These are phyloP conservation scores for Riptortus pedestris DNA, from an alignment of 1,140 invertebrate genomes.

Conservation along the genomic window DNA sequence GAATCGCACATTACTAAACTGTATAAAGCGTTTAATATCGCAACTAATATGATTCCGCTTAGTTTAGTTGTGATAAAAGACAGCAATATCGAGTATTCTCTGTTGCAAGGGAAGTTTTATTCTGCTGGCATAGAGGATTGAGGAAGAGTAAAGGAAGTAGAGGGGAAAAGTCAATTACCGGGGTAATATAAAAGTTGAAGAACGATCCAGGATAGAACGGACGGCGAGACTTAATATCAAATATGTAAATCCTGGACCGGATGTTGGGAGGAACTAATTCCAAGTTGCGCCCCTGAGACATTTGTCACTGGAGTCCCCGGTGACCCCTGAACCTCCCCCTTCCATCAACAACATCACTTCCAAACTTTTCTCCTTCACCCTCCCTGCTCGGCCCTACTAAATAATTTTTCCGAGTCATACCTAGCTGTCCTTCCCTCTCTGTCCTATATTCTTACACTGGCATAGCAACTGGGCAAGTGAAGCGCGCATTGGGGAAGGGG, in stretches of 20 bases:
- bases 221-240: slow-evolving; percentile 4
- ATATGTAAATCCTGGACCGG: slow-evolving; percentile 1
- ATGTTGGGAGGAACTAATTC: background rate
- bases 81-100: too few species aligned
- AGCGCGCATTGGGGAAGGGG: too few species aligned
- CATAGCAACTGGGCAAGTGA: too few species aligned
- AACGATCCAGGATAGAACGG: slow-evolving; percentile 6
- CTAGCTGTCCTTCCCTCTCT: background rate
- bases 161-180: background rate
- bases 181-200: slow-evolving; percentile 4
- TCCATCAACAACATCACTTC: slow-evolving; percentile 8
- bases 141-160: background rate
- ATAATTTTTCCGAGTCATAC: background rate
- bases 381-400: background rate
- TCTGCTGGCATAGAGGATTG: too few species aligned
- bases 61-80: too few species aligned
- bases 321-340: slow-evolving; percentile 1
- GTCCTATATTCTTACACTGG: too few species aligned
- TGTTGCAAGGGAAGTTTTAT: too few species aligned
- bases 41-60: too few species aligned
- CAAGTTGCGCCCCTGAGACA: background rate
- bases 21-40: too few species aligned
- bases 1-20: too few species aligned
- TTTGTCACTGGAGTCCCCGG: slow-evolving; percentile 7
- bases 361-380: slow-evolving; percentile 7